These are phyloP conservation scores for Caenorhabditis tropicalis DNA, from an alignment of 1,140 invertebrate species.

Conservation along the genomic window DNA sequence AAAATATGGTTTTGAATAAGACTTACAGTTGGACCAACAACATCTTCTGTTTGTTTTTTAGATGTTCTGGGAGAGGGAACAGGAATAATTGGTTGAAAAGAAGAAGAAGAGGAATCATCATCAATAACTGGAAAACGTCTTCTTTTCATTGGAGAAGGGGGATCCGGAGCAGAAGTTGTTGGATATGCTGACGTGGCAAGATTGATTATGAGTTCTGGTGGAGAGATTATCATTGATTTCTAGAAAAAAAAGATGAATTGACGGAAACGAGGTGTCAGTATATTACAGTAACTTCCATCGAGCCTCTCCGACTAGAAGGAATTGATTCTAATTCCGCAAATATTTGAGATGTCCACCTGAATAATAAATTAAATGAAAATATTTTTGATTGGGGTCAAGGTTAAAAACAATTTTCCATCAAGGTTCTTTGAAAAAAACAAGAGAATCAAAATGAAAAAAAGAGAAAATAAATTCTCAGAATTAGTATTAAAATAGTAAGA, in stretches of 20 bases:
- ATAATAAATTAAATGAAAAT: too few relatives aligned
- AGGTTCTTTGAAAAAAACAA: too few relatives aligned
- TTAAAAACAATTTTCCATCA: too few relatives aligned
- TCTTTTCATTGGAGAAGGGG: constrained; percentile 10
- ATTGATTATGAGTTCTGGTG: background rate
- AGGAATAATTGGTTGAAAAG: background rate
- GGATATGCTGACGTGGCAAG: background rate
- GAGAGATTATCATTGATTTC: background rate
- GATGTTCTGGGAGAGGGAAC: background rate
- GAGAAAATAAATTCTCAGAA: background rate
- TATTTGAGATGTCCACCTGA: constrained; percentile 37
- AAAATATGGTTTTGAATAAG: too few relatives aligned
- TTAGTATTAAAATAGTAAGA: background rate
- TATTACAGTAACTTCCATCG: background rate
- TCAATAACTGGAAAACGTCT: constrained; percentile 12
- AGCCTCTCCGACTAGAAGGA: background rate
- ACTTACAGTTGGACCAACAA: background rate
- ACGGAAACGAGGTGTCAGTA: background rate
- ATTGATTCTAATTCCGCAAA: constrained; percentile 11
- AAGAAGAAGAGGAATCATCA: background rate
- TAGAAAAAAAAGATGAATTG: background rate
- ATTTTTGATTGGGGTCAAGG: too few relatives aligned
- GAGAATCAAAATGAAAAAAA: background rate
- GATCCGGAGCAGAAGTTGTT: background rate
- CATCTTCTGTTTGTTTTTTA: background rate